Percentiles rank a stretch among this genome's conserved stretches.
Evolutionary conservation across 1,140 invertebrate genomes (phyloP).

Genomic region (Littorina saxatilis): DNA sequence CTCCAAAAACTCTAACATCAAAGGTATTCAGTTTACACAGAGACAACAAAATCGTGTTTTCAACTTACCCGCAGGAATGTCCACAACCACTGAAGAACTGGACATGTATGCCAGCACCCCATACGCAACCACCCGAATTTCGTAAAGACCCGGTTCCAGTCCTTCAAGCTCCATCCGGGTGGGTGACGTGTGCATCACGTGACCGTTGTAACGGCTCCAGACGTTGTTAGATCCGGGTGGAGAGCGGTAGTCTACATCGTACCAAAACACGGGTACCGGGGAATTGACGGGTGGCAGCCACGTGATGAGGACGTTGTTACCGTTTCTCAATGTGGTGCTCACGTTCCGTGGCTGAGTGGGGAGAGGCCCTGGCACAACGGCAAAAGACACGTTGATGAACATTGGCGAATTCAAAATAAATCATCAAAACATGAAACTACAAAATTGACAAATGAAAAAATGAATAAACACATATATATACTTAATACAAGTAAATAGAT

Average conservation of each 20-base stretch:
- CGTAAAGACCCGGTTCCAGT: conserved; percentile 49
- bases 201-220: conserved; percentile 81
- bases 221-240: conserved; percentile 85
- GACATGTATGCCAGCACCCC: conserved; percentile 51
- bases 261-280: conserved; percentile 85
- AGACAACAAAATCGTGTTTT: neutral
- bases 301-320: conserved; percentile 88
- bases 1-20: neutral
- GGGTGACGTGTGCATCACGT: conserved; percentile 1
- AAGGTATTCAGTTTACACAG: too few relatives aligned
- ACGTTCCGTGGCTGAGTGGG: conserved; percentile 91
- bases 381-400: conserved; percentile 40
- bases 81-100: conserved; percentile 47
- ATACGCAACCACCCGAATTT: conserved; percentile 57
- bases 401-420: too few relatives aligned
- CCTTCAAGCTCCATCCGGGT: conserved; percentile 33
- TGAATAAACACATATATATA: too few relatives aligned
- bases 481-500: too few relatives aligned
- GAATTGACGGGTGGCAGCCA: conserved; percentile 90
- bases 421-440: too few relatives aligned
- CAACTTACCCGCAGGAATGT: conserved; percentile 48
- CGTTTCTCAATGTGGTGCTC: conserved; percentile 89
- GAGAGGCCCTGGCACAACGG: conserved; percentile 94
- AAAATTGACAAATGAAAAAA: too few relatives aligned
- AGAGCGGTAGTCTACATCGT: conserved; percentile 72